Conservation (phyloP, 2,113 vertebrate species). For the Cromileptes altivelis region DNA sequence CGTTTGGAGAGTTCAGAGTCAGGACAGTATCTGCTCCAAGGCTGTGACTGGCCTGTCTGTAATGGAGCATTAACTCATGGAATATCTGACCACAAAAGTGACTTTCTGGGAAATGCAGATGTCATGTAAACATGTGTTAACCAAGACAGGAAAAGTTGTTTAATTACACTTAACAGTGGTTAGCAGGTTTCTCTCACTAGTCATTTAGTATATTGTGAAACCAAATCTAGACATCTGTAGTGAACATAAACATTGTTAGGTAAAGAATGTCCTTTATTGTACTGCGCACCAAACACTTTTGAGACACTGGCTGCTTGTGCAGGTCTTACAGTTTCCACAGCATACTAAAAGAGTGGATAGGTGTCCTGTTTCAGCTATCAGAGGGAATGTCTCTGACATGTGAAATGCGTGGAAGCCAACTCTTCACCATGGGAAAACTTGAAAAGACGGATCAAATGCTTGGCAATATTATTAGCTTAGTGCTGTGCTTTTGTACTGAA, state of each 20-base stretch:
- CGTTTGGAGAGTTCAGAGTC: conserved; percentile 43
- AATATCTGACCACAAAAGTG: conserved; percentile 44
- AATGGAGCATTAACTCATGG: conserved; percentile 47
- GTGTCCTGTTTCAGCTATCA: not conserved
- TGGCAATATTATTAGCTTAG: not conserved
- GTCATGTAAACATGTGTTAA: conserved; percentile 12
- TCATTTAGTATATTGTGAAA: not conserved
- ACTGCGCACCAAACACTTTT: not conserved
- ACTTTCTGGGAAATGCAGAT: conserved; percentile 18
- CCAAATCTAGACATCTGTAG: not conserved
- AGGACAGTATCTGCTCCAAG: conserved; percentile 40
- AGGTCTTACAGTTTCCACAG: not conserved
- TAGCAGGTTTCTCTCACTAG: not conserved
- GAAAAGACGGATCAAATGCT: not conserved
- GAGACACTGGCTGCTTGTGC: not conserved
- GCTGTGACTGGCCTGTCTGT: conserved; percentile 6
- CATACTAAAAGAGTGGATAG: not conserved
- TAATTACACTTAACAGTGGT: not conserved
- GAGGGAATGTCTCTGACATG: not conserved
- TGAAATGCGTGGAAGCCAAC: not conserved
- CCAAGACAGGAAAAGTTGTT: not conserved
- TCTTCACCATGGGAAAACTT: not conserved
- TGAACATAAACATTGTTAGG: not conserved
- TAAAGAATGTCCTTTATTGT: conserved; percentile 9
- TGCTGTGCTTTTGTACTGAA: not conserved